Evolutionary conservation across 1,140 invertebrate genomes (phyloP).

Genomic region (Cepaea nemoralis): DNA sequence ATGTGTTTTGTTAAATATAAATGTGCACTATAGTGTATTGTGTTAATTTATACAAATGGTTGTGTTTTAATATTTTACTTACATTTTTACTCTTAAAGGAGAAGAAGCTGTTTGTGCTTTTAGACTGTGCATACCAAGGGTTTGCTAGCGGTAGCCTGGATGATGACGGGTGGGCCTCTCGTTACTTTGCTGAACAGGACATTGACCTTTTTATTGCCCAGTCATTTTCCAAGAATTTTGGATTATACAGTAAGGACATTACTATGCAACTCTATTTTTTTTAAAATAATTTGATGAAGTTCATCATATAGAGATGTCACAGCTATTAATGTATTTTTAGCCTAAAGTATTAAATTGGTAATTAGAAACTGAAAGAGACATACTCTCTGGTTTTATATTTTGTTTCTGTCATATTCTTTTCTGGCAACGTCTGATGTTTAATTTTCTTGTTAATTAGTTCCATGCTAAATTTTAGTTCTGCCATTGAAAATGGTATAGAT

Average conservation of each 20-base stretch:
- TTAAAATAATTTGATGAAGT: no score
- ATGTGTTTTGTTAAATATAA: neutral
- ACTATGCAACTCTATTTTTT: no score
- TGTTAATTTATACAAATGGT: neutral
- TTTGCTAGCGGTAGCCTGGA: conserved; percentile 96
- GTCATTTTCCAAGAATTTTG: conserved; percentile 99
- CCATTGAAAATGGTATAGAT: no score
- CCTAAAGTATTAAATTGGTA: no score
- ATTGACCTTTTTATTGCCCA: conserved; percentile 93
- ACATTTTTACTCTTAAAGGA: conserved; percentile 72
- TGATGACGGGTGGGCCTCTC: conserved; percentile 90
- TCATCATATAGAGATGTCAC: no score
- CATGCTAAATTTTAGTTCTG: no score
- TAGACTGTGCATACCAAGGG: conserved; percentile 98
- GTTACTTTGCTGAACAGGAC: conserved; percentile 85
- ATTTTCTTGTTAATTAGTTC: no score
- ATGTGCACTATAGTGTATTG: neutral
- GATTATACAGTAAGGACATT: conserved; percentile 86
- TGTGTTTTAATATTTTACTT: conserved; percentile 1
- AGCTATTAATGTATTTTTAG: no score
- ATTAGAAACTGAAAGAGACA: no score
- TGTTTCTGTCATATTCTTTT: no score
- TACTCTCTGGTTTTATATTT: no score
- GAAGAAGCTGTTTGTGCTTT: conserved; percentile 88
- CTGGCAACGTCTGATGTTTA: no score